Base-by-base conservation (phyloP, 2,888 invertebrate species). In the Parelbella ahira region DNA sequence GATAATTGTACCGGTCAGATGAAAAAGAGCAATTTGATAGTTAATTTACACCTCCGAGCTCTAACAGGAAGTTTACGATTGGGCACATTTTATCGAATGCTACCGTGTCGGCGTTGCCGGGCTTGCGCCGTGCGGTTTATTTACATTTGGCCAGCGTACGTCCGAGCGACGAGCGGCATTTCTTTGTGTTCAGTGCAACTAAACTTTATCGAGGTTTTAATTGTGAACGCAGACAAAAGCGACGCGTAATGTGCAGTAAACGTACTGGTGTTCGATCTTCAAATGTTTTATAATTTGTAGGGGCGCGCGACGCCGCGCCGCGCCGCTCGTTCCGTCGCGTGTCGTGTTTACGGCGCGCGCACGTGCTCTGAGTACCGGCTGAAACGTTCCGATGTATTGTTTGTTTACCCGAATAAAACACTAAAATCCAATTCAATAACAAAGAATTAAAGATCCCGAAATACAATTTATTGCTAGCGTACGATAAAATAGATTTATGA, bases 401-500 rank as follows among this genome's bases (percentile, higher is more conserved):
- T 87, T 87, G 86, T 87, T 87, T 87, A 87, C 80, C 76, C 78
- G 80, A 83, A 86, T 86, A 86, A 84, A 87, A 87, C 86, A 86
- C 87, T 87, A 86, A 87, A 86, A 84, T 86, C 84, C 80, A 84
- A 84, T 84, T 84, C 86, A 84, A 87, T 86, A 87, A 87, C 86
- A 87, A 87, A 87, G 86, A 87, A 87, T 87, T 87, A 86, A 86
- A 86, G 87, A 84, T 87, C 87, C 86, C 79, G 77, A 87, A 87
- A 87, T 87, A 87, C 84, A 87, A 86, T 86, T 86, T 84, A 87
- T 87, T 84, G 83, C 86, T 71, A 63, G 68, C 68, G 78, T 79
- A 82, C 87, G 83, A 86, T 87, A 84, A 86, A 87, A 86, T 86
- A 86, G 86, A 87, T 87, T 87, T 87, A 87, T 86, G 84, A 79